phyloP scores from a whole-genome alignment of 2,888 invertebrate genomes.

The Galerucella calmariensis region DNA sequence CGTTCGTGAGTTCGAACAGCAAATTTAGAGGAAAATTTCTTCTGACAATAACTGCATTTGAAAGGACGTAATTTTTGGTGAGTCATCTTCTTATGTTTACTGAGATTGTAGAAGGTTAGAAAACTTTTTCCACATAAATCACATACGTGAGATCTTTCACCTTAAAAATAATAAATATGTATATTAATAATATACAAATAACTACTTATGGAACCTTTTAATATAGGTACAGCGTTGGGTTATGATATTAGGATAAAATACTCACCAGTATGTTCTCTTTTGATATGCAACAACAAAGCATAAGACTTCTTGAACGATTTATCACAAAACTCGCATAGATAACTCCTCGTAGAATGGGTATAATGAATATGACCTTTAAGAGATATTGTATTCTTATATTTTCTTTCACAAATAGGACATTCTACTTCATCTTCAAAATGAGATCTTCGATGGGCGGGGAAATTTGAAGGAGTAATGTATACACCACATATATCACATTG shows the following conservation, averaged over 20 bases:
- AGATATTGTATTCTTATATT: slow-evolving; percentile 55
- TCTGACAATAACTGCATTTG: slow-evolving; percentile 54
- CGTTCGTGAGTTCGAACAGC: slow-evolving; percentile 54
- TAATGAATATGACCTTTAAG: slow-evolving; percentile 52
- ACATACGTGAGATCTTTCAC: slow-evolving; percentile 52
- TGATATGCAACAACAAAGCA: slow-evolving; percentile 52
- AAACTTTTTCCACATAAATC: slow-evolving; percentile 52
- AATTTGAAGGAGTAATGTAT: slow-evolving; percentile 53
- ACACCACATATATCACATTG: slow-evolving; percentile 55
- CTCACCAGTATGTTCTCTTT: slow-evolving; percentile 49
- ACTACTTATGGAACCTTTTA: no score
- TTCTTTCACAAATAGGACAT: slow-evolving; percentile 58
- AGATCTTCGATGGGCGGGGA: slow-evolving; percentile 54
- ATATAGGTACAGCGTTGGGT: no score
- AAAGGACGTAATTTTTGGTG: slow-evolving; percentile 55
- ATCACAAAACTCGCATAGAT: slow-evolving; percentile 49
- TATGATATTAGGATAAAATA: background rate
- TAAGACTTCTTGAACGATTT: slow-evolving; percentile 51
- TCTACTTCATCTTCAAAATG: slow-evolving; percentile 55
- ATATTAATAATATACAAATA: background rate
- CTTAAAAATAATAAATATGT: slow-evolving; percentile 39
- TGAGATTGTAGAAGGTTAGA: slow-evolving; percentile 49
- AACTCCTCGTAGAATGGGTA: slow-evolving; percentile 50
- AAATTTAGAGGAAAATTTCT: slow-evolving; percentile 54
- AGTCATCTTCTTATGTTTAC: slow-evolving; percentile 54